Conservation (phyloP, 1,140 invertebrate species). For the Daktulosphaira vitifoliae region DNA sequence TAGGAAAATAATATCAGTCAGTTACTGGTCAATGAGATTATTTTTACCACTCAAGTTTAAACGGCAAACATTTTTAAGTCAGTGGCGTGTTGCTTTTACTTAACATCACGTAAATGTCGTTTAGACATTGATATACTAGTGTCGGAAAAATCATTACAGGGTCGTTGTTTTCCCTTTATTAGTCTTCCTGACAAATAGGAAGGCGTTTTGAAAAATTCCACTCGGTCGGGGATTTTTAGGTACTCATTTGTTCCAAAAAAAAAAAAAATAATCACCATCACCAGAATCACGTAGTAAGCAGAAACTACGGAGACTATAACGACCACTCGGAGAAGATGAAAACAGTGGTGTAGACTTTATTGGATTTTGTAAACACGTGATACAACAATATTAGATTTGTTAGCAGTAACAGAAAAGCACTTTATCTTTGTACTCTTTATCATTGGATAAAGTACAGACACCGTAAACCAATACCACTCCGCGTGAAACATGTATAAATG, state of each 20-base stretch:
- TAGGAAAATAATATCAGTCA: no score
- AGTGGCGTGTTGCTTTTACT: no score
- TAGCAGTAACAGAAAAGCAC: constrained; percentile 18
- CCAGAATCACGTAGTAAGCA: constrained; percentile 12
- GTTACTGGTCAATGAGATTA: no score
- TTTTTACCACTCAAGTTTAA: no score
- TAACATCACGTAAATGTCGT: no score
- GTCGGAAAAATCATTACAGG: no score
- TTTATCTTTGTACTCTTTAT: constrained; percentile 30
- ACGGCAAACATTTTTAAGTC: no score
- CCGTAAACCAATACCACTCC: no score
- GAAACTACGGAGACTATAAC: constrained; percentile 9
- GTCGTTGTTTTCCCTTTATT: no score
- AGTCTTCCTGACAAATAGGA: no score
- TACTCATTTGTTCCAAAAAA: constrained; percentile 21
- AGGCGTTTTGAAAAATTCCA: not conserved
- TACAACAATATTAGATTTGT: constrained; percentile 28
- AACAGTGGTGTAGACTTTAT: constrained; percentile 3
- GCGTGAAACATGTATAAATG: no score
- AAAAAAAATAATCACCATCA: constrained; percentile 26
- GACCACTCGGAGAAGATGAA: not conserved
- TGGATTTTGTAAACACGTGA: constrained; percentile 33
- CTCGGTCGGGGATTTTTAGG: not conserved
- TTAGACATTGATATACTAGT: no score
- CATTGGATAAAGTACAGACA: not conserved